phyloP scores from a whole-genome alignment of 2,888 invertebrate species.

The Aphodius granarius region DNA sequence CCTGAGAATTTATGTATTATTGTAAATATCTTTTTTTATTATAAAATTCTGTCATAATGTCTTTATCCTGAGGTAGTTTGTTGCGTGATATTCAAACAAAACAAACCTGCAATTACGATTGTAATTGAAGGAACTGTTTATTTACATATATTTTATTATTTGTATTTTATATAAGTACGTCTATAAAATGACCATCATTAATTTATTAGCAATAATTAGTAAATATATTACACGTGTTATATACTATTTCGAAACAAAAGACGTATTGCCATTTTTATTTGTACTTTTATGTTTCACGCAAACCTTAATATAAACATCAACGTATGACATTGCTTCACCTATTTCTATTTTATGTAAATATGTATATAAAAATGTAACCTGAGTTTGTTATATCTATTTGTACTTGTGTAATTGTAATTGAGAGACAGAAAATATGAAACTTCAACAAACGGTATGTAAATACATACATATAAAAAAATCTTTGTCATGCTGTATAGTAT shows the following conservation, averaged over 20 bases:
- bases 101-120: neutral
- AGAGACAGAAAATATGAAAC: neutral
- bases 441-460: neutral
- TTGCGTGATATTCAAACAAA: neutral
- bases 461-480: neutral
- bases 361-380: neutral
- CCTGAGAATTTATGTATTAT: neutral
- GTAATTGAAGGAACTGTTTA: neutral
- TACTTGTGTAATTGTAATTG: neutral
- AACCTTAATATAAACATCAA: neutral
- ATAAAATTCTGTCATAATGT: neutral
- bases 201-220: too few species aligned
- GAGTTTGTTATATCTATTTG: neutral
- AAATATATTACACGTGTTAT: too few species aligned
- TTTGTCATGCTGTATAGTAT: neutral
- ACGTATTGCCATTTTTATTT: neutral
- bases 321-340: neutral
- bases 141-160: too few species aligned
- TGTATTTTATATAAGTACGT: too few species aligned
- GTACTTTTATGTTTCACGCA: neutral
- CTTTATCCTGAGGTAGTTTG: neutral
- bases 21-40: neutral
- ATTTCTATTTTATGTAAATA: neutral
- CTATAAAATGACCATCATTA: neutral
- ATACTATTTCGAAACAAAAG: neutral